Conservation (phyloP, 2,113 vertebrate genomes). For the Apodemus sylvaticus region DNA sequence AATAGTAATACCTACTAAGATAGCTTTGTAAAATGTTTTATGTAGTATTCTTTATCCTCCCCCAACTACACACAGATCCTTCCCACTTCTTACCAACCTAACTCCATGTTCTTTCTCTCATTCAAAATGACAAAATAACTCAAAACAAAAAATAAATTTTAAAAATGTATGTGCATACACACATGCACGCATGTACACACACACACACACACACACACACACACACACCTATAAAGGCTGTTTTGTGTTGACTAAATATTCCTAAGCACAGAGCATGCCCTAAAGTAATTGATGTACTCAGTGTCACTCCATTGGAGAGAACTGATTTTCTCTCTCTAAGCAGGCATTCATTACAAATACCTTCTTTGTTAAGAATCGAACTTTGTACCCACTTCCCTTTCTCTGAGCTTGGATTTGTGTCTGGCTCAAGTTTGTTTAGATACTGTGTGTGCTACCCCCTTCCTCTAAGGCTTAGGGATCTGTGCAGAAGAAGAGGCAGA, state of each 20-base stretch:
- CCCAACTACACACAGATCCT: too few species aligned
- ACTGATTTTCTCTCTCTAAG: not conserved
- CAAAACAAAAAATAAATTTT: not conserved
- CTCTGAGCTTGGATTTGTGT: not conserved
- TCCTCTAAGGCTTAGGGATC: not conserved
- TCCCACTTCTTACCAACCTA: not conserved
- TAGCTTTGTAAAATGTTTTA: not conserved
- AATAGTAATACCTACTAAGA: not conserved
- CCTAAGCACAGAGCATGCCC: too few species aligned
- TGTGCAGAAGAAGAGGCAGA: not conserved
- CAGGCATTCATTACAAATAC: not conserved
- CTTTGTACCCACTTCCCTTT: not conserved
- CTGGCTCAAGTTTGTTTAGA: not conserved
- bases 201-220: not conserved
- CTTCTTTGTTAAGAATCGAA: not conserved
- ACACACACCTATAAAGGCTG: not conserved
- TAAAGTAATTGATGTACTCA: not conserved
- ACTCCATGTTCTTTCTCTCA: too few species aligned
- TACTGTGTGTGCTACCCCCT: not conserved
- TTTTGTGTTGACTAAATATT: not conserved
- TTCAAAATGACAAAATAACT: not conserved
- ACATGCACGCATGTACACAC: not conserved
- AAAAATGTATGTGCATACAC: too few species aligned
- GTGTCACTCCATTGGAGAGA: not conserved
- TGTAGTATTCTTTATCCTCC: not conserved